Conservation (phyloP, 2,113 vertebrate species). For the Rafetus swinhoei region DNA sequence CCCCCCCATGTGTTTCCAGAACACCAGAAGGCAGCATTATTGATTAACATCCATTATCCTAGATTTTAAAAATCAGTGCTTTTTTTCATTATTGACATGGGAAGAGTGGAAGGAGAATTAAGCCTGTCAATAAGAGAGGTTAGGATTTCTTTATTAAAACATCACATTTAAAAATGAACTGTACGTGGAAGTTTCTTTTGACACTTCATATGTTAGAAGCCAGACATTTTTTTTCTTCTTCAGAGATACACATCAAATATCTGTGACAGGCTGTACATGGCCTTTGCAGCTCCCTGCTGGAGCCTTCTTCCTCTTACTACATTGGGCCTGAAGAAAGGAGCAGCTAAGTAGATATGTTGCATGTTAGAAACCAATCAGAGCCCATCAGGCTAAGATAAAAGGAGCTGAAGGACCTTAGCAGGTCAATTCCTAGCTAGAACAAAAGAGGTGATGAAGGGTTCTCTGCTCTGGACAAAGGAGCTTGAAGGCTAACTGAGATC, state of each 20-base stretch:
- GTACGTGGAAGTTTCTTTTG: not conserved
- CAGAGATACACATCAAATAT: not conserved
- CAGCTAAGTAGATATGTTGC: not conserved
- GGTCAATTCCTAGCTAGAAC: not conserved
- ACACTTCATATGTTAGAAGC: not conserved
- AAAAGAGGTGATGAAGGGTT: not conserved
- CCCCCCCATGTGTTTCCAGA: not conserved
- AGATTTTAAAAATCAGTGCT: not conserved
- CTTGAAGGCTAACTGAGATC: not conserved
- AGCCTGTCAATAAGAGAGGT: not conserved
- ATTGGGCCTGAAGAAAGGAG: not conserved
- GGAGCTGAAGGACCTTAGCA: not conserved
- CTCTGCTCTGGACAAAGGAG: not conserved
- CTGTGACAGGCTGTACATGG: too few relatives aligned
- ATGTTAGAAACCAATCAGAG: not conserved
- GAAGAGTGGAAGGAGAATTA: not conserved
- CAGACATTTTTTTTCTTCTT: not conserved
- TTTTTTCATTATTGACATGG: not conserved
- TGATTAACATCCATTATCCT: not conserved
- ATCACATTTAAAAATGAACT: not conserved
- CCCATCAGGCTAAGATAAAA: not conserved
- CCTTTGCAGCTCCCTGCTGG: not conserved
- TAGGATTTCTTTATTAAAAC: not conserved
- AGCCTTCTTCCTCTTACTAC: fast-evolving
- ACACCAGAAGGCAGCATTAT: not conserved